Evolutionary conservation across 2,113 vertebrate genomes (phyloP).

Genomic region (Mystacornis crossleyi): DNA sequence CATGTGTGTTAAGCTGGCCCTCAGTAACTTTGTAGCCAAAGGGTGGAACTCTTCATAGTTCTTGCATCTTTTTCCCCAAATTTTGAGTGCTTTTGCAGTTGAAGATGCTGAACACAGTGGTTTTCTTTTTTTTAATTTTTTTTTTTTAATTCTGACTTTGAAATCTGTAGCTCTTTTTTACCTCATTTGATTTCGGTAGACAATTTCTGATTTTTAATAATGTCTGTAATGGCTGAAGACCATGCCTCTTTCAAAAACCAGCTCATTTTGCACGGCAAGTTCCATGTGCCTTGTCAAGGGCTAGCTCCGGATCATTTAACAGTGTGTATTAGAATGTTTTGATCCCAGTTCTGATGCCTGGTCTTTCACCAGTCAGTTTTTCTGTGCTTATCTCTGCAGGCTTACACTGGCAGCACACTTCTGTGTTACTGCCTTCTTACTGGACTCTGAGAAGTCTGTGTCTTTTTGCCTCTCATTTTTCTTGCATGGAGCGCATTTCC

Average conservation of each 20-base stretch:
- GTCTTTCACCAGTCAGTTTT: background rate
- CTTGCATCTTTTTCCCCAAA: background rate
- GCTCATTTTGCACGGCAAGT: background rate
- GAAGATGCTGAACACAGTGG: background rate
- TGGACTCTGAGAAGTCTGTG: background rate
- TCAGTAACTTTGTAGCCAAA: background rate
- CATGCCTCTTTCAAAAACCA: background rate
- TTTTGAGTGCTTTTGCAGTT: background rate
- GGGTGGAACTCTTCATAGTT: background rate
- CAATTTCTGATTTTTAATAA: background rate
- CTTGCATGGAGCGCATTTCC: background rate
- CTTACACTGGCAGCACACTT: background rate
- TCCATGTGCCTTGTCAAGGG: background rate
- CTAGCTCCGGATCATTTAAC: background rate
- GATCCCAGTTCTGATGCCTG: background rate
- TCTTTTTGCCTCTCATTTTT: background rate
- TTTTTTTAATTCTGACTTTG: background rate
- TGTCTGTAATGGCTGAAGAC: background rate
- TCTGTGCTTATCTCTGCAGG: background rate
- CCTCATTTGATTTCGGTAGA: background rate
- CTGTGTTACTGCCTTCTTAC: background rate
- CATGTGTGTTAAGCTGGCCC: rapidly evolving
- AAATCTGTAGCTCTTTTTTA: background rate
- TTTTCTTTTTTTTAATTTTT: no score
- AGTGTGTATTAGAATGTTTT: background rate